phyloP scores from a whole-genome alignment of 2,113 vertebrate species.

The Anser brachyrhynchus region DNA sequence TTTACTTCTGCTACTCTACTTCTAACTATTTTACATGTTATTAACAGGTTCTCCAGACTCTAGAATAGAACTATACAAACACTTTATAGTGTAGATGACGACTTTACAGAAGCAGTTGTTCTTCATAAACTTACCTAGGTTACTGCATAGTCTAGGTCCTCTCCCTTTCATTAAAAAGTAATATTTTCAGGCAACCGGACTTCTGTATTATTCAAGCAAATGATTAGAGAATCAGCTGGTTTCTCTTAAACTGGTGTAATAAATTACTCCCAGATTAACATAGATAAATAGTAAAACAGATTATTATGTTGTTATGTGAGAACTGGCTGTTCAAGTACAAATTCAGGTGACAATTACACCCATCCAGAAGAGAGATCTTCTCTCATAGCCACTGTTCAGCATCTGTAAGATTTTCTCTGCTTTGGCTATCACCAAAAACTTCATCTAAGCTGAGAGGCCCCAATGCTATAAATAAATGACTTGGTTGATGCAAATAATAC shows the following conservation, averaged over 20 bases:
- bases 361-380: not conserved
- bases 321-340: not conserved
- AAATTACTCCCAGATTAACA: not conserved
- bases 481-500: not conserved
- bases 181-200: not conserved
- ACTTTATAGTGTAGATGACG: fast-evolving
- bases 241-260: not conserved
- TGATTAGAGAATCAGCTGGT: not conserved
- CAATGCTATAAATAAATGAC: not conserved
- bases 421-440: not conserved
- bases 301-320: not conserved
- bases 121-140: not conserved
- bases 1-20: not conserved
- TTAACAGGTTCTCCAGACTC: not conserved
- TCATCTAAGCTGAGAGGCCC: not conserved
- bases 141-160: not conserved
- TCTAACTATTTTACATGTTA: not conserved
- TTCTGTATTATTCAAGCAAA: not conserved
- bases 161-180: not conserved
- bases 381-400: not conserved
- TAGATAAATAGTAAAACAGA: not conserved
- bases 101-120: not conserved
- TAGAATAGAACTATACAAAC: not conserved
- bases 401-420: not conserved
- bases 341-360: not conserved